Percentiles rank a stretch among this genome's conserved stretches.
These are phyloP conservation scores for Mythimna albipuncta DNA, from an alignment of 2,888 invertebrate genomes.

Conservation along the genomic window DNA sequence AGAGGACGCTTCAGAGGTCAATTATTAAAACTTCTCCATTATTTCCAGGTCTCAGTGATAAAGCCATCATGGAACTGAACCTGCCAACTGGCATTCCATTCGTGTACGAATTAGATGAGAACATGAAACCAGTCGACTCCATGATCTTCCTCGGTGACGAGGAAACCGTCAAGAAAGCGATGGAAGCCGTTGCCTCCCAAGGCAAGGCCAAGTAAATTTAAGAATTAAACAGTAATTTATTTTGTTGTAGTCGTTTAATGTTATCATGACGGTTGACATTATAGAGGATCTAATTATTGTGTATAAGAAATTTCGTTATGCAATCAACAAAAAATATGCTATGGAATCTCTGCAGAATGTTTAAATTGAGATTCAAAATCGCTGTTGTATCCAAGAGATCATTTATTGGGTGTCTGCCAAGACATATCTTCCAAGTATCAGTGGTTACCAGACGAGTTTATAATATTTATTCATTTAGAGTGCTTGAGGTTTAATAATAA, in stretches of 20 bases:
- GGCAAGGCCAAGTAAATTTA: constrained; percentile 92
- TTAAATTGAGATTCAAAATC: constrained; percentile 49
- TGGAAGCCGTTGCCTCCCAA: constrained; percentile 94
- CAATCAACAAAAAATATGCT: constrained; percentile 17
- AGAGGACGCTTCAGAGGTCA: background rate
- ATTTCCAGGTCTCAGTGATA: constrained; percentile 92
- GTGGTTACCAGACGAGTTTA: constrained; percentile 40
- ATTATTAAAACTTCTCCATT: background rate
- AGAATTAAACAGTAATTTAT: constrained; percentile 36
- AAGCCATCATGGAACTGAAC: constrained; percentile 94
- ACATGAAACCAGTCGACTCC: constrained; percentile 93
- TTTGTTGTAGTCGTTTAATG: constrained; percentile 41
- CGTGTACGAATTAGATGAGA: constrained; percentile 93
- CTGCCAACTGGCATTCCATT: constrained; percentile 96
- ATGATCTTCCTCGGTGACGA: constrained; percentile 95
- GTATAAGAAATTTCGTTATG: constrained; percentile 11
- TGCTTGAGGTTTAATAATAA: constrained; percentile 43
- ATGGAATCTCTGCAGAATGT: constrained; percentile 52
- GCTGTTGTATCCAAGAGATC: constrained; percentile 33
- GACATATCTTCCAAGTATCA: constrained; percentile 21
- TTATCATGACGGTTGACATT: constrained; percentile 35
- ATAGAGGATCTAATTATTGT: constrained; percentile 16
- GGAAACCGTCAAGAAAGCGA: constrained; percentile 94
- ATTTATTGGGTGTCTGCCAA: constrained; percentile 61
- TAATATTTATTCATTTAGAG: constrained; percentile 39